Base-by-base conservation (phyloP, 1,140 invertebrate species). In the Heliconius congener region DNA sequence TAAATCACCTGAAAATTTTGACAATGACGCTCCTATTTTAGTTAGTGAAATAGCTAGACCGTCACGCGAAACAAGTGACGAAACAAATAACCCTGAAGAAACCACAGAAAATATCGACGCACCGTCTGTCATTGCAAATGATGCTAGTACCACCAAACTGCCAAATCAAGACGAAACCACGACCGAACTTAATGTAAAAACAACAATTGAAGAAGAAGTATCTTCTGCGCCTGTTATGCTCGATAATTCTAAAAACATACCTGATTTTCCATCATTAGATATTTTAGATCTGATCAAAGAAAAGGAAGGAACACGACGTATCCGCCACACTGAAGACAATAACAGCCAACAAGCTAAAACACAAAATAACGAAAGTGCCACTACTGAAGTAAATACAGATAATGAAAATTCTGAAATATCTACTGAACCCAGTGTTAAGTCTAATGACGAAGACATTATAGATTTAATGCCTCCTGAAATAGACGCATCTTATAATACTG, bases 211-310 rank as follows among this genome's bases (percentile, higher is more conserved):
- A 30, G 79, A 81, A 39, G 27, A 74, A 37, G 39, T 76, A 30
- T 70, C 79, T 52, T 34, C 18, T 8, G 71, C 71, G n/a, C 75
- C 79, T 74, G 50, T 73, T 52, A 42, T 75, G 76, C 70, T 76
- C 39, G 80, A 78, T 39, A 81, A 78, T 71, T 78, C 55, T 70
- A 81, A 81, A 78, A 81, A 78, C 42, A 78, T 81, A 8, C 79
- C 79, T 19, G 79, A 81, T 9, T 81, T 78, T 57, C 42, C 76
- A n/a, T 34, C 76, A 6, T 73, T 81, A 73, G 73, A 70, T 57
- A 81, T 81, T 71, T 76, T 81, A 66, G 80, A 78, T 30, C 66
- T 72, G 18, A 81, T 81, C 19, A 81, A 81, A 70, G 77, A 52
- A 30, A 76, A 60, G 34, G 80, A 81, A 46, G 57, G 42, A 5